phyloP scores from a whole-genome alignment of 2,113 vertebrate species.

The Struthio camelus region DNA sequence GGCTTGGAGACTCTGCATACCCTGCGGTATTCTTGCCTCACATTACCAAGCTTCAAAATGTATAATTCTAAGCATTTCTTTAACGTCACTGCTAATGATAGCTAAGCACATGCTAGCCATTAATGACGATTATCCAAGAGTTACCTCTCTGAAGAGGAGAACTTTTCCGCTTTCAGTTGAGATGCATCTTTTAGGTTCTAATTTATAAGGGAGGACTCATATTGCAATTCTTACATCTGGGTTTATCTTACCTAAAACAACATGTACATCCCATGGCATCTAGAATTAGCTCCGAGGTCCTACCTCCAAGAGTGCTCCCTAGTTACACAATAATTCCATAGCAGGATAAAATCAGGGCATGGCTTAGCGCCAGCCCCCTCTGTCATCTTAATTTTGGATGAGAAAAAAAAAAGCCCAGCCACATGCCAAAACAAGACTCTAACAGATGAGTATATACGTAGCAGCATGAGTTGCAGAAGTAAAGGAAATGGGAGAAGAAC shows the following conservation, averaged over 20 bases:
- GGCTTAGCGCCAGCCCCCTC: neutral
- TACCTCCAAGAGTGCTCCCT: neutral
- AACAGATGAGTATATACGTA: neutral
- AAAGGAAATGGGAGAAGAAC: neutral
- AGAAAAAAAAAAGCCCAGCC: rapidly evolving
- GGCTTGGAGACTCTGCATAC: neutral
- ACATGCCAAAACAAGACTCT: neutral
- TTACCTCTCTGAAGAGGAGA: neutral
- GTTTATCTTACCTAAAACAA: neutral
- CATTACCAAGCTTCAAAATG: neutral
- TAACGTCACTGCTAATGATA: neutral
- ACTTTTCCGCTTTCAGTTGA: neutral
- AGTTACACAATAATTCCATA: neutral
- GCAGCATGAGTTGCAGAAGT: neutral
- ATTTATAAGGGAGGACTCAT: neutral
- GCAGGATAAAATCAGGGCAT: too few species aligned
- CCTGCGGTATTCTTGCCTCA: neutral
- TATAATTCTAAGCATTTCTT: neutral
- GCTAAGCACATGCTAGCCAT: neutral
- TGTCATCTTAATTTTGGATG: neutral
- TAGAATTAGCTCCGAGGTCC: neutral
- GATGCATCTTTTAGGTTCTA: neutral
- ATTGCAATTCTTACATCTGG: neutral
- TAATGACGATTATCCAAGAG: neutral
- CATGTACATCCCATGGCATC: neutral